phyloP scores from a whole-genome alignment of 2,888 invertebrate genomes.

The Herminia tarsipennalis region DNA sequence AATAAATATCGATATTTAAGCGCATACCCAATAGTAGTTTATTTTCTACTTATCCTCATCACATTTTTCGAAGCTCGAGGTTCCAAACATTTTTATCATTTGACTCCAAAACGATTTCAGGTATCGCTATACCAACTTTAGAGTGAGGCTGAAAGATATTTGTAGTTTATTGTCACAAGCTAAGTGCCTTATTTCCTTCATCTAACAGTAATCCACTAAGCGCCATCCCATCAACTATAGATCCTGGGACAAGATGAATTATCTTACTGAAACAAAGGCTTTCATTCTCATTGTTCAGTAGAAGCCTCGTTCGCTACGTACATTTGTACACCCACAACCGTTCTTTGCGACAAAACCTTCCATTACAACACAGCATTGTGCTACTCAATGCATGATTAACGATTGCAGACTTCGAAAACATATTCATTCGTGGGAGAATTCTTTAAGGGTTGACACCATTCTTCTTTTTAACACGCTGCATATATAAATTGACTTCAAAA shows the following conservation, averaged over 20 bases:
- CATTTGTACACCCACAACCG: slow-evolving; percentile 57
- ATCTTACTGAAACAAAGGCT: slow-evolving; percentile 62
- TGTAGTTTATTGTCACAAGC: no score
- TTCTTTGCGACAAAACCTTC: slow-evolving; percentile 70
- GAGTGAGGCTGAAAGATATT: no score
- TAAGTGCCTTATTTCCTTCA: slow-evolving; percentile 8
- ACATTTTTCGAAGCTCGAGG: no score
- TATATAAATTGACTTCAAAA: no score
- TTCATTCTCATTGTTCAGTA: slow-evolving; percentile 53
- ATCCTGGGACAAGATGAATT: slow-evolving; percentile 57
- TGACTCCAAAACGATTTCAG: no score
- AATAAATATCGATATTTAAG: no score
- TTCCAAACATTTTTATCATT: no score
- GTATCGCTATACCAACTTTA: no score
- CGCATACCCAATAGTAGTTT: no score
- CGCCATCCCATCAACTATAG: slow-evolving; percentile 33
- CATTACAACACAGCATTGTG: slow-evolving; percentile 72
- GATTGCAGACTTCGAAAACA: slow-evolving; percentile 70
- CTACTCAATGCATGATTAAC: slow-evolving; percentile 82
- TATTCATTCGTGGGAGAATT: slow-evolving; percentile 76
- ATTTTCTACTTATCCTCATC: no score
- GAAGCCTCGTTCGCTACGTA: slow-evolving; percentile 43
- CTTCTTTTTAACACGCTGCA: no score
- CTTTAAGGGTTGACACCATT: slow-evolving; percentile 21
- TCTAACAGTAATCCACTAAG: slow-evolving; percentile 29